Conservation (phyloP, 35 echinoderm and acorn worm genomes). For the Eucidaris tribuloides region DNA sequence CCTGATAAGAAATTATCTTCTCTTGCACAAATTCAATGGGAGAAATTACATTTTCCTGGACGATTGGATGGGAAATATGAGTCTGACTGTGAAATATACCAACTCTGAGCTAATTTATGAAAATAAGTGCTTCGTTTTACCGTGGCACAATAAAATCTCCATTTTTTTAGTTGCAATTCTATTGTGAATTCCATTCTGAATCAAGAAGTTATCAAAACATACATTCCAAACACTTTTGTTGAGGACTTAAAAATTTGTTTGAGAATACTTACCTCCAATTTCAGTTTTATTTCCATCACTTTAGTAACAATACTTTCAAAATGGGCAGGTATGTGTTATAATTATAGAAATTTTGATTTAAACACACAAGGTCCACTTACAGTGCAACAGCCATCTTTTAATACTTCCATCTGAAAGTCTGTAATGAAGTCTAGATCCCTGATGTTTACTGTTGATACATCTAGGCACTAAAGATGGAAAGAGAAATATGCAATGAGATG, state of each 20-base stretch:
- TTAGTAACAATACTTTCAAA: not conserved
- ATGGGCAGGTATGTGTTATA: not conserved
- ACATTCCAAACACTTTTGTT: not conserved
- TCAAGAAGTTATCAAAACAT: not conserved
- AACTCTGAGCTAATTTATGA: no score
- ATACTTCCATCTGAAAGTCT: slow-evolving; percentile 79
- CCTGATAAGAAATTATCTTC: no score
- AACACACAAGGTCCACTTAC: slow-evolving; percentile 40
- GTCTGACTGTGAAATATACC: no score
- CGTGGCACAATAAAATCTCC: no score
- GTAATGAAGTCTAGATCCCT: slow-evolving; percentile 89
- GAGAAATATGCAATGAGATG: no score
- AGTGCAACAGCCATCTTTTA: slow-evolving; percentile 66
- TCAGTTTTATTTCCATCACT: not conserved
- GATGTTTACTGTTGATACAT: slow-evolving; percentile 67
- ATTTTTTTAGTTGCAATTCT: no score
- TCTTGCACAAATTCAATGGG: no score
- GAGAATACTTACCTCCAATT: no score
- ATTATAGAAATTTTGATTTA: not conserved
- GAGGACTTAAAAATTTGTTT: not conserved
- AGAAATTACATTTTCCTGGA: no score
- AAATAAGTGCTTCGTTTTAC: no score
- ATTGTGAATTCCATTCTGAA: no score
- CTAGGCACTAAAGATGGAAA: slow-evolving; percentile 71
- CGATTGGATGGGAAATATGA: no score